These are phyloP conservation scores for Antheraea pernyi DNA, from an alignment of 1,140 invertebrate genomes.

Conservation along the genomic window DNA sequence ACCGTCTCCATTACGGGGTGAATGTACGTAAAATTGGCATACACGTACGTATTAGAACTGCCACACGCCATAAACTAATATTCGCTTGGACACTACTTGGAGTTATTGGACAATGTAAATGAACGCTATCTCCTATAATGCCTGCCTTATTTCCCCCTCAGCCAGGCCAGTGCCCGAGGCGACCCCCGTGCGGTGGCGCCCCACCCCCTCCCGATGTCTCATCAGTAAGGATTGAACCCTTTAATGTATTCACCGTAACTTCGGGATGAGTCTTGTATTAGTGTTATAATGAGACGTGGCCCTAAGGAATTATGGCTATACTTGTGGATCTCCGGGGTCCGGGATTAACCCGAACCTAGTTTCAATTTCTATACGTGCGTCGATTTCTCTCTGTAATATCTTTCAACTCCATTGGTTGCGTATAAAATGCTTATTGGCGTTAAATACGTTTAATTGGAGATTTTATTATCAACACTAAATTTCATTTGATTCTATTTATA, in stretches of 20 bases:
- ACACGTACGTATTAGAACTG: constrained; percentile 34
- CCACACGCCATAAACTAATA: constrained; percentile 74
- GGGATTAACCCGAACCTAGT: constrained; percentile 67
- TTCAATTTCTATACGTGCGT: constrained; percentile 67
- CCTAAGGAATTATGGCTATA: constrained; percentile 77
- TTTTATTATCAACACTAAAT: background rate
- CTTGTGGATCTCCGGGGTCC: constrained; percentile 57
- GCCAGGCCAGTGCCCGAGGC: constrained; percentile 64
- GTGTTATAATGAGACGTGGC: constrained; percentile 78
- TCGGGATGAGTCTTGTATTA: constrained; percentile 78
- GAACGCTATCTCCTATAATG: constrained; percentile 78
- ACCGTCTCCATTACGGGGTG: constrained; percentile 28
- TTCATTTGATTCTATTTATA: background rate
- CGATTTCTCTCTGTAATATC: too few species aligned
- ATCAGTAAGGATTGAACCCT: constrained; percentile 78
- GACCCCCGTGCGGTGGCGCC: constrained; percentile 42
- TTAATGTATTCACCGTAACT: constrained; percentile 78
- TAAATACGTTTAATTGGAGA: background rate
- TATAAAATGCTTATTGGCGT: too few species aligned
- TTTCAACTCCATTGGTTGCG: background rate
- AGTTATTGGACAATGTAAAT: constrained; percentile 79
- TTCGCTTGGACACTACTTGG: constrained; percentile 76
- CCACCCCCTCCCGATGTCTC: constrained; percentile 67
- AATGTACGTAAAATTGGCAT: constrained; percentile 23
- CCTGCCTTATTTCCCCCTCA: constrained; percentile 68